These are phyloP conservation scores for Artemia franciscana DNA, from an alignment of 1,140 invertebrate genomes.

Conservation along the genomic window DNA sequence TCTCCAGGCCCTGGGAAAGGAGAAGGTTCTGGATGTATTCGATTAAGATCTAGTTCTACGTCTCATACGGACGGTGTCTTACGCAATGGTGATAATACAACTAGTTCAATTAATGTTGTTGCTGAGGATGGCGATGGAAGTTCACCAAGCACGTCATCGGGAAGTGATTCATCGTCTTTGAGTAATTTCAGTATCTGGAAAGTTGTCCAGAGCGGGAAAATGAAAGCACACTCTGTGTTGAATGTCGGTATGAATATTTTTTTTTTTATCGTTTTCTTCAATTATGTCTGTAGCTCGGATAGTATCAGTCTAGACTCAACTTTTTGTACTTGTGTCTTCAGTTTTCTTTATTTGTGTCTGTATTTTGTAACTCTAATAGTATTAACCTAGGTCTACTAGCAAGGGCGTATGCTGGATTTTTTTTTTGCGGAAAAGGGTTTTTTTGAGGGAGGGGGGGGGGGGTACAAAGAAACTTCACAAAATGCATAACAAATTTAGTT, in stretches of 20 bases:
- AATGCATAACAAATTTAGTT: too few species aligned
- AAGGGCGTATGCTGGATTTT: too few species aligned
- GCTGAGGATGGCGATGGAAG: neutral
- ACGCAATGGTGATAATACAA: neutral
- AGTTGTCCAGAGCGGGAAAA: neutral
- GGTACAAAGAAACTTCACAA: too few species aligned
- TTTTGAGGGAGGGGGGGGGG: too few species aligned
- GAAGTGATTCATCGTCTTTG: neutral
- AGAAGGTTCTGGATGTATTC: neutral
- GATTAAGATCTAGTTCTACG: neutral
- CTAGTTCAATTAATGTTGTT: neutral
- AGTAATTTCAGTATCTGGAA: neutral
- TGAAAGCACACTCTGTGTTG: neutral
- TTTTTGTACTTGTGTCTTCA: too few species aligned
- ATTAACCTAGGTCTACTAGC: too few species aligned
- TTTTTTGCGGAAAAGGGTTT: too few species aligned
- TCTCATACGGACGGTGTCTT: neutral
- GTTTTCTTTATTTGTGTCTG: too few species aligned
- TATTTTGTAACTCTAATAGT: too few species aligned
- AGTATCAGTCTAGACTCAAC: too few species aligned
- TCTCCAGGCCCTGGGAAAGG: neutral
- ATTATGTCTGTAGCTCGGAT: too few species aligned
- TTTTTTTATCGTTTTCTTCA: neutral
- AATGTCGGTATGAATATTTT: neutral
- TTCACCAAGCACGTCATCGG: neutral